Base-by-base conservation (phyloP, 92 coral and sea anemone species). In the Micromussa lordhowensis region DNA sequence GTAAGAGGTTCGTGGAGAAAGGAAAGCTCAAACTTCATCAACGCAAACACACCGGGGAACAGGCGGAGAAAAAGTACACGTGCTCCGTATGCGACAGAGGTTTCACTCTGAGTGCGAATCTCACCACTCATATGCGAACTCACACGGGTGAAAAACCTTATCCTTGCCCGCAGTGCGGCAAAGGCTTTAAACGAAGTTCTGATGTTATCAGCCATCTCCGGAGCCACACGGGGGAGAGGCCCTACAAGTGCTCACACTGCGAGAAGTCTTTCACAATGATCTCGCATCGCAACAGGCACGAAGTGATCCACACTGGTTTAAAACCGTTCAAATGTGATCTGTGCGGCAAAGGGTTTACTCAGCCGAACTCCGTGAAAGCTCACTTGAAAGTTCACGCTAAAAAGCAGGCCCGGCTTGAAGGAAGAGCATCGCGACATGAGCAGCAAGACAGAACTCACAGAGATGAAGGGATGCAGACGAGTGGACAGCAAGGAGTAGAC, bases 111-210 rank as follows among this genome's bases (percentile, higher is more conserved):
- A 63, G 75, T 22, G 80, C 87, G 32, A 81, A 86, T 61, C 64
- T 86, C 54, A 26, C 30, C 0, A 72, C 85, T 34, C 93, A 91
- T 44, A 75, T 58, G 79, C 80, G 91, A 22, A 81, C 82, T 21
- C 93, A 91, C 66, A 86, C 93, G 10, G 90, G 85, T 35, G 93
- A 80, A 58, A 91, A 76, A 68, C 93, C 91, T 40, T 91, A 57
- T 34, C 81, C 85, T 38, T 91, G 93, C 32, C 74, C 82, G 21
- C 87, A 80, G 68, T 91, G 93, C 40, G 87, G 89, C 24, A 91
- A 85, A 63, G 77, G 64, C 68, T 91, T 91, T 53, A 73, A 36
- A 21, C 61, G 87, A n/a, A 72, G 89, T 73, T 34, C 82, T 36
- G 91, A 91, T 61, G 44, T 91, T 28, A 44, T 51, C 68, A 66